phyloP scores from a whole-genome alignment of 2,113 vertebrate genomes.

The Brachyistius frenatus region DNA sequence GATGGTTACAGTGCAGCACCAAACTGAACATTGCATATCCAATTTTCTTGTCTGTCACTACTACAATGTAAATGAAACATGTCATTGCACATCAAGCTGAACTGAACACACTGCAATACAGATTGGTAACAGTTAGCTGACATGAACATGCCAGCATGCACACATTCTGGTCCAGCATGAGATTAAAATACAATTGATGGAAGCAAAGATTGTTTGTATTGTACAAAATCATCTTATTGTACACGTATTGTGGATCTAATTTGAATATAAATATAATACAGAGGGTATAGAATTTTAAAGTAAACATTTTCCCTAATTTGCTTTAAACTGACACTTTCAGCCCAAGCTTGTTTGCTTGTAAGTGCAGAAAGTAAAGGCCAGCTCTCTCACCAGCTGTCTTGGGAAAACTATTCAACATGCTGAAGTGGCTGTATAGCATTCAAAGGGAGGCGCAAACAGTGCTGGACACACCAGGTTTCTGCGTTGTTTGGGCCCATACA shows the following conservation, averaged over 20 bases:
- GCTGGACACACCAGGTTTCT: neutral
- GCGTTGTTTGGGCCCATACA: neutral
- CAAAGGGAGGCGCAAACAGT: neutral
- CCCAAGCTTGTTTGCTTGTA: no score
- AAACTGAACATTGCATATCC: neutral
- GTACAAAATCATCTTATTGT: no score
- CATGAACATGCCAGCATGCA: neutral
- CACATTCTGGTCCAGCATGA: no score
- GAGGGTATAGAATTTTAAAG: no score
- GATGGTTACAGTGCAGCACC: conserved; percentile 8
- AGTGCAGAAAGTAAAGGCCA: no score
- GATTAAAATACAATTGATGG: no score
- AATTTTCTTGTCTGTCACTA: conserved; percentile 1
- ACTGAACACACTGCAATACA: neutral
- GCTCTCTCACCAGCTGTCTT: no score
- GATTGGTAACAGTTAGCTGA: neutral
- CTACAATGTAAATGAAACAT: neutral
- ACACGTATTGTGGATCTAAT: no score
- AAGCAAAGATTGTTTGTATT: no score
- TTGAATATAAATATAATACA: no score
- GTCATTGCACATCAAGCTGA: neutral
- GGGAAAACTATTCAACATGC: neutral
- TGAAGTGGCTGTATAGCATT: neutral
- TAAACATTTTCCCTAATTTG: no score
- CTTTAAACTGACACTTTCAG: no score